Evolutionary conservation across 2,113 vertebrate genomes (phyloP).

Genomic region (Cricetomys ansorgei): DNA sequence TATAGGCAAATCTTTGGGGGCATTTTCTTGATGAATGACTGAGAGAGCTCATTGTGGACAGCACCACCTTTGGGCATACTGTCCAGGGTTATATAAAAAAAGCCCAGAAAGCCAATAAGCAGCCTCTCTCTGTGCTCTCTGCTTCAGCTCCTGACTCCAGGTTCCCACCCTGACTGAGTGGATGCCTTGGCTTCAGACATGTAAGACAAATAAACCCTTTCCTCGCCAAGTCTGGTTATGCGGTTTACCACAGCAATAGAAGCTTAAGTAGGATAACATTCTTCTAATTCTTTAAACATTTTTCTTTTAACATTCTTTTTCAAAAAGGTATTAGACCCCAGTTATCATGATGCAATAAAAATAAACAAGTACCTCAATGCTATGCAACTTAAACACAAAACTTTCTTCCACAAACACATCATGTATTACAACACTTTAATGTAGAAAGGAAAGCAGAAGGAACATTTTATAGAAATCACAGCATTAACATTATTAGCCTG

Average conservation of each 20-base stretch:
- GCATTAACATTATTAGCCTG: not conserved
- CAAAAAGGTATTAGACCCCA: not conserved
- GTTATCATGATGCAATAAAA: slow-evolving; percentile 43
- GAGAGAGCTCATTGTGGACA: not conserved
- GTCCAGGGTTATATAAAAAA: not conserved
- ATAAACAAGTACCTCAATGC: not conserved
- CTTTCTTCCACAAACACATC: not conserved
- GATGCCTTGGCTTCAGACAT: not conserved
- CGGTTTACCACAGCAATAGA: not conserved
- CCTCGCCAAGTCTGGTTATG: not conserved
- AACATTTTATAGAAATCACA: slow-evolving; percentile 22
- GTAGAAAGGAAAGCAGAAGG: slow-evolving; percentile 42
- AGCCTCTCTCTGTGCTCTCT: not conserved
- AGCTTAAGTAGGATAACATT: not conserved
- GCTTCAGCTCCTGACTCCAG: not conserved
- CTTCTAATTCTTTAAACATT: not conserved
- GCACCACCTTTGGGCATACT: not conserved
- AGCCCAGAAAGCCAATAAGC: not conserved
- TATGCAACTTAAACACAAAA: slow-evolving; percentile 35
- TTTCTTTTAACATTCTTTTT: not conserved
- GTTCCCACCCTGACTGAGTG: not conserved
- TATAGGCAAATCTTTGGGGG: not conserved
- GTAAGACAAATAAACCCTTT: not conserved
- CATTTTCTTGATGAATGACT: not conserved
- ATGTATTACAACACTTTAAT: not conserved